Evolutionary conservation across 2,888 invertebrate genomes (phyloP).

Genomic region (Gastrophysa polygoni): DNA sequence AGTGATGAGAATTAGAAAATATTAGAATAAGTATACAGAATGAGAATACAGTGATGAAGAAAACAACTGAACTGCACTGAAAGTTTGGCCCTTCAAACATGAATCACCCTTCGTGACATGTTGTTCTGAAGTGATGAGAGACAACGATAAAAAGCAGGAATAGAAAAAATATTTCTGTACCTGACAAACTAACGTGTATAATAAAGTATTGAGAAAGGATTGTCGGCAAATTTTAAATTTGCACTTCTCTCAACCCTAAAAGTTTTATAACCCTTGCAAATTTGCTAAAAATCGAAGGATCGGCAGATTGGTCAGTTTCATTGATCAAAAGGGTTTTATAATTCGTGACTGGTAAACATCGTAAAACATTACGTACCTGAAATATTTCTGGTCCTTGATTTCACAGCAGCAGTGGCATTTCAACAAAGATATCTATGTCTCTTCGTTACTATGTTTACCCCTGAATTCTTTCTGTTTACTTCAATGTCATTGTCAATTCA

Average conservation of each 20-base stretch:
- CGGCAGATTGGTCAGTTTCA: neutral
- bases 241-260: slow-evolving; percentile 7
- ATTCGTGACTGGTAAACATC: neutral
- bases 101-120: too few relatives aligned
- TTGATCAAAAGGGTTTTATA: neutral
- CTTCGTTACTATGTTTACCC: too few relatives aligned
- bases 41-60: too few relatives aligned
- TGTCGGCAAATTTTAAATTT: slow-evolving; percentile 1
- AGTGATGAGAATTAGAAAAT: too few relatives aligned
- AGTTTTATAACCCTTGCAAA: slow-evolving; percentile 8
- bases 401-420: too few relatives aligned
- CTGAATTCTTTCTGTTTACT: too few relatives aligned
- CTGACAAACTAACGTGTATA: neutral
- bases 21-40: too few relatives aligned
- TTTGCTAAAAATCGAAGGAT: neutral
- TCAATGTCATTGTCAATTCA: too few relatives aligned
- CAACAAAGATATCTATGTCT: too few relatives aligned
- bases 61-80: too few relatives aligned
- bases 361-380: neutral
- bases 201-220: slow-evolving; percentile 7
- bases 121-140: neutral
- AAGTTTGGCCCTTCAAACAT: too few relatives aligned
- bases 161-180: neutral
- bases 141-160: neutral
- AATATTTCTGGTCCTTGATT: neutral